phyloP scores from a whole-genome alignment of 2,113 vertebrate genomes.

The Loxodonta africana region DNA sequence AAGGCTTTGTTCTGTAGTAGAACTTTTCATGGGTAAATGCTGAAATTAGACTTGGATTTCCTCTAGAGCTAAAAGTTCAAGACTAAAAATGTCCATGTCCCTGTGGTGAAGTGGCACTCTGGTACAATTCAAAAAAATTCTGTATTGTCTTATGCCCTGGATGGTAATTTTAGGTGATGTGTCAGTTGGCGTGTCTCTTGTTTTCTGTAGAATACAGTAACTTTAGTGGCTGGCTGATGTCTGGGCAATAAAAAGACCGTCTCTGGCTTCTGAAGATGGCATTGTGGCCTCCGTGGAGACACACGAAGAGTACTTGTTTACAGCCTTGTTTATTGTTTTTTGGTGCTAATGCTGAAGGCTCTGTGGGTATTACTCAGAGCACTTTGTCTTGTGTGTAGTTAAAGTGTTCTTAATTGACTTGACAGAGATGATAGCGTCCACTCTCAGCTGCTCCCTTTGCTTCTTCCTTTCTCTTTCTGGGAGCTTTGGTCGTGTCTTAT shows the following conservation, averaged over 20 bases:
- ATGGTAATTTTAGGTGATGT: not conserved
- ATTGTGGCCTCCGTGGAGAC: not conserved
- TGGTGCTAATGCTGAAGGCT: not conserved
- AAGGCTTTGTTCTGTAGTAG: not conserved
- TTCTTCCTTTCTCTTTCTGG: conserved; percentile 43
- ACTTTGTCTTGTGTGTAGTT: not conserved
- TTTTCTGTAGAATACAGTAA: not conserved
- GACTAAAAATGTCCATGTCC: not conserved
- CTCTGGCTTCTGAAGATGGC: not conserved
- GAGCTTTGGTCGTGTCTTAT: conserved; percentile 55
- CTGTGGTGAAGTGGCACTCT: not conserved
- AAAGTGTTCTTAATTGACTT: conserved; percentile 47
- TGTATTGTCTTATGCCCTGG: not conserved
- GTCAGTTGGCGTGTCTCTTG: not conserved
- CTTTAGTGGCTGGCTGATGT: not conserved
- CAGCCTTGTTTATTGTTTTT: not conserved
- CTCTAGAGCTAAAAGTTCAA: conserved; percentile 27
- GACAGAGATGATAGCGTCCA: not conserved
- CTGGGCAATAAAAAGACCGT: not conserved
- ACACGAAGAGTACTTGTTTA: not conserved
- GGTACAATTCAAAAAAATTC: not conserved
- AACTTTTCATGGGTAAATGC: not conserved
- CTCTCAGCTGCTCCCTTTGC: not conserved
- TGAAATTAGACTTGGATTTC: not conserved
- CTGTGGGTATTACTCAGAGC: not conserved